Conservation (phyloP, 1,140 invertebrate genomes). For the Pseudomyrmex concolor region DNA sequence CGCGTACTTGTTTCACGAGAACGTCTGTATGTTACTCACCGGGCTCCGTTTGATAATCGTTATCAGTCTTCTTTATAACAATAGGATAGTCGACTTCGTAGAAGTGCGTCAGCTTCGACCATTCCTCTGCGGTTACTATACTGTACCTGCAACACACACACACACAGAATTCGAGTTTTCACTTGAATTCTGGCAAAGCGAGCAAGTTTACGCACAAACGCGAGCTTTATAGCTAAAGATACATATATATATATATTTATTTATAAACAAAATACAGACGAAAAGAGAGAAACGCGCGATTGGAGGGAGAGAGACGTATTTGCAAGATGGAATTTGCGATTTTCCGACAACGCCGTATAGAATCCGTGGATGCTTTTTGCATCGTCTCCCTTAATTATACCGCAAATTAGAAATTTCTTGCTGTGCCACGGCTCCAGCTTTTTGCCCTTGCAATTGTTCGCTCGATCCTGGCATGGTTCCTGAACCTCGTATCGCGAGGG, state of each 20-base stretch:
- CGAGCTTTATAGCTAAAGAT: neutral
- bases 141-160: constrained; percentile 75
- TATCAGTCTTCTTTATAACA: constrained; percentile 71
- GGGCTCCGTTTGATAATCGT: constrained; percentile 72
- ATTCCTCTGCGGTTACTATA: constrained; percentile 79
- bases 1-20: too few species aligned
- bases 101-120: constrained; percentile 79
- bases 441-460: constrained; percentile 79
- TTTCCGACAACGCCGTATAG: constrained; percentile 75
- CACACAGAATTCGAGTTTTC: neutral
- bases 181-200: constrained; percentile 1
- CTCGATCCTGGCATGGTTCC: constrained; percentile 74
- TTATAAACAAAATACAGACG: constrained; percentile 5
- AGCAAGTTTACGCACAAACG: neutral
- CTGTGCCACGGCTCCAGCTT: constrained; percentile 77
- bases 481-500: constrained; percentile 64
- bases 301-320: constrained; percentile 58
- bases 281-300: constrained; percentile 54
- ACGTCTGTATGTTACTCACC: constrained; percentile 70
- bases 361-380: constrained; percentile 81
- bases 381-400: constrained; percentile 82
- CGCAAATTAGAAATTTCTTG: constrained; percentile 84
- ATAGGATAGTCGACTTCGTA: constrained; percentile 79
- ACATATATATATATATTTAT: neutral
- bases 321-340: constrained; percentile 77